Base-by-base conservation (phyloP, 2,113 vertebrate genomes). In the Misgurnus mizolepis region DNA sequence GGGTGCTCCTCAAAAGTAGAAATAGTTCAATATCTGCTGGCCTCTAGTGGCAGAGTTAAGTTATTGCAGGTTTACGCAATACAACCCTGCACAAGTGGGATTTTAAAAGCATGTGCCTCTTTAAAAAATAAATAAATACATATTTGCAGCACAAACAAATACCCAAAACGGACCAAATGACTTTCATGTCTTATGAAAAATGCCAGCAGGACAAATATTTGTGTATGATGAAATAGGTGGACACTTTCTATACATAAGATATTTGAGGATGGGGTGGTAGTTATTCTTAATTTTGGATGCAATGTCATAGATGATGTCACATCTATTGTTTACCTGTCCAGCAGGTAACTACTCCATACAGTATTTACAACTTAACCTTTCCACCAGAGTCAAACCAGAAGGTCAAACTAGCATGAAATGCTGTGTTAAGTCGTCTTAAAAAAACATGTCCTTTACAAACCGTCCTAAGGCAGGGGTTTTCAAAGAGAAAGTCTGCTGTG, bases 331-430 rank as follows among this genome's bases (percentile, higher is more conserved):
- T 79, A 40, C 83, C 83, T 79, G 79, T 79, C 79, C 83, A 75
- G 83, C 83, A 84, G 83, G 83, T 81, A 56, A 17, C n/a, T 64
- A 41, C 6, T 62, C 56, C 65, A 68, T 80, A 53, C 64, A 72
- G 65, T 73, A 84, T 84, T 81, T 81, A 81, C 83, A 81, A 7
- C 81, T 62, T 60, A 61, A 12, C 50, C 4, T 15, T 68, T 49
- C 76, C 58, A 8, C 5, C 9, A 65, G 66, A 79, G 61, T 64
- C 43, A 27, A 60, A 60, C 7, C 68, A 55, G 53, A 4, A 22
- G 70, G 70, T 58, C 53, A 18, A 58, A 56, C 34, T 41, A 18
- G 34, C 69, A 58, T 9, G 11, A 60, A 45, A 73, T 45, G 55
- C 10, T 1, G 12, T 41, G 34, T 8, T 43, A 18, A 41, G 53